Percentiles rank a stretch among this genome's conserved stretches.
Conservation (phyloP, 2,888 invertebrate species). For the Euplagia quadripunctaria region DNA sequence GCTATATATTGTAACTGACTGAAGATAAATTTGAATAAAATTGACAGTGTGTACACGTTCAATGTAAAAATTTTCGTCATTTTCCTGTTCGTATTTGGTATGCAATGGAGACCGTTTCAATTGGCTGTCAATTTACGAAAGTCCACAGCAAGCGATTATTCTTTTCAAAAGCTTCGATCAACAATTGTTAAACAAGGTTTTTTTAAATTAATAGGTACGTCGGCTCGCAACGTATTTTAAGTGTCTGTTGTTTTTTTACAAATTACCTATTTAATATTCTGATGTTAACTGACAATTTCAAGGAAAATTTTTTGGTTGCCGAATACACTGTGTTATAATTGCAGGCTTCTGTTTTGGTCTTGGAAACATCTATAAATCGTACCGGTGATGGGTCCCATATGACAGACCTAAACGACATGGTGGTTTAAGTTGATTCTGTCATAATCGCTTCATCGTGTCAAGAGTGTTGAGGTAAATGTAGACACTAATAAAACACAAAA, state of each 20-base stretch:
- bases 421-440: no score
- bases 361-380: background rate
- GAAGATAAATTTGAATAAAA: slow-evolving; percentile 30
- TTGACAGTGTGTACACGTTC: slow-evolving; percentile 34
- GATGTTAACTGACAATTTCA: slow-evolving; percentile 37
- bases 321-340: slow-evolving; percentile 24
- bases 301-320: slow-evolving; percentile 20
- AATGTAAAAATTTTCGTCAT: slow-evolving; percentile 34
- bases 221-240: slow-evolving; percentile 15
- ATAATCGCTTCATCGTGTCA: no score
- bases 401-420: no score
- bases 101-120: slow-evolving; percentile 42
- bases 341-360: slow-evolving; percentile 14
- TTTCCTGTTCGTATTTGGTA: slow-evolving; percentile 26
- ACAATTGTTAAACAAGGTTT: slow-evolving; percentile 44
- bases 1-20: background rate
- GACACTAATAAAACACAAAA: no score
- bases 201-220: slow-evolving; percentile 35
- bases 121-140: slow-evolving; percentile 39
- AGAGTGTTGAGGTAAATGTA: no score
- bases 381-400: no score
- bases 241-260: slow-evolving; percentile 20
- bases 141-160: slow-evolving; percentile 29
- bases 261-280: slow-evolving; percentile 40
- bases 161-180: slow-evolving; percentile 30